Base-by-base conservation (phyloP, 2,888 invertebrate genomes). In the Meiosimyza decipiens region DNA sequence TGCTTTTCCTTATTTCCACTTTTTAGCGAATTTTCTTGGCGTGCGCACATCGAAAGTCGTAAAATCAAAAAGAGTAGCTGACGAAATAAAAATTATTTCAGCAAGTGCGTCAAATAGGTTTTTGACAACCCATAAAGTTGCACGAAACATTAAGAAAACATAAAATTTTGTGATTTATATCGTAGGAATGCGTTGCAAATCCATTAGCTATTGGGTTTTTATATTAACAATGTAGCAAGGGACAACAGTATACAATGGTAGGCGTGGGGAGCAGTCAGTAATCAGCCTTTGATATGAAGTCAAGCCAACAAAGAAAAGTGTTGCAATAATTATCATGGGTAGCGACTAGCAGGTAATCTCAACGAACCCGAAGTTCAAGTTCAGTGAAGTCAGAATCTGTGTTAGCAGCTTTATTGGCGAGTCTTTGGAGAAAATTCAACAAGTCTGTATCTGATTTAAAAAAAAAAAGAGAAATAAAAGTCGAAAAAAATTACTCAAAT, bases 51-150 rank as follows among this genome's bases (percentile, higher is more conserved):
- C 40, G n/a, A 12, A n/a, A n/a, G 78, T 78, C 76, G 78, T 83
- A 82, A 82, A 82, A 83, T 83, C 83, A 83, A 80, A 82, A 83
- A 82, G 83, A 80, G 79, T 80, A 79, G 64, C 64, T 50, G 64
- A 64, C 49, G 18, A 64, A 64, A 64, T 28, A 79, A 78, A 78
- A 79, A 77, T 76, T 74, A 70, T 74, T 75, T 84, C 84, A 81
- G 82, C 80, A 83, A 84, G 82, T 81, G 79, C 83, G 81, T 81
- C 84, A 84, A 84, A 84, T 81, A 77, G 77, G 79, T 79, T 82
- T 80, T 82, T 81, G 82, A 83, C 83, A 83, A 81, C 82, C 82
- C 78, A 82, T 82, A 82, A 82, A 82, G 54, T 55, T 54, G 66
- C 9, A 33, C 15, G 49, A 16, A 33, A 54, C 40, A 66, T 54